Evolutionary conservation across 2,797 vertebrate species (phyloP), one percentile per base, ranked within the genome.

Genomic region (Gadopsis bispinosus): DNA sequence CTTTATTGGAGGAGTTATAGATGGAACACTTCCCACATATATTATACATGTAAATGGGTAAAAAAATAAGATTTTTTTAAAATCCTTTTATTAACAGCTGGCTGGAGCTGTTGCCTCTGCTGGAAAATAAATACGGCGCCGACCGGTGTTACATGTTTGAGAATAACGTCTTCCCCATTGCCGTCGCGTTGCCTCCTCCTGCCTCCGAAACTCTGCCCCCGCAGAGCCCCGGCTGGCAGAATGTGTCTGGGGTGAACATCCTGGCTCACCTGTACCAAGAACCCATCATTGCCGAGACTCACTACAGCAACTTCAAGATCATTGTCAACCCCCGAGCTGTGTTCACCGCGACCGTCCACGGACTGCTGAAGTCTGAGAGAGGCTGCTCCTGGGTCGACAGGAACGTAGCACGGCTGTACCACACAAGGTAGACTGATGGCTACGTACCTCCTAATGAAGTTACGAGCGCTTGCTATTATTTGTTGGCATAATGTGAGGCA

Each of bases 301-400:
- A 0, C 0, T 75, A 61, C n/a, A 59, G 9, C 37, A 78, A 80
- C 55, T 87, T 54, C 22, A 93, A 93, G 80, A 61, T 84, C 20
- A 91, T 92, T 0, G 75, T 90, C 12, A 91, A 88, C 75, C 93
- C 91, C 12, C 87, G 89, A 4, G 37, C n/a, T 13, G 84, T 86
- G 19, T 39, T 58, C 26, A 1, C 13, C 0, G 0, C 70, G 0
- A 73, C 69, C 0, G 91, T 94, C 31, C 91, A 93, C 6, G 88
- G 87, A 1, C 26, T 91, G 35, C 43, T 88, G 50, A 4, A 13
- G 0, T 50, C 84, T 0, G 0, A n/a, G 3, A 3, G 17, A 0
- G 7, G 1, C 2, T 85, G 82, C 1, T 0, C 72, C 13, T 43
- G 64, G 37, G 85, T 93, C 0, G 17, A 75, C 26, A 39, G 53